These are phyloP conservation scores for Rhineura floridana DNA, from an alignment of 2,113 vertebrate genomes.

Conservation along the genomic window DNA sequence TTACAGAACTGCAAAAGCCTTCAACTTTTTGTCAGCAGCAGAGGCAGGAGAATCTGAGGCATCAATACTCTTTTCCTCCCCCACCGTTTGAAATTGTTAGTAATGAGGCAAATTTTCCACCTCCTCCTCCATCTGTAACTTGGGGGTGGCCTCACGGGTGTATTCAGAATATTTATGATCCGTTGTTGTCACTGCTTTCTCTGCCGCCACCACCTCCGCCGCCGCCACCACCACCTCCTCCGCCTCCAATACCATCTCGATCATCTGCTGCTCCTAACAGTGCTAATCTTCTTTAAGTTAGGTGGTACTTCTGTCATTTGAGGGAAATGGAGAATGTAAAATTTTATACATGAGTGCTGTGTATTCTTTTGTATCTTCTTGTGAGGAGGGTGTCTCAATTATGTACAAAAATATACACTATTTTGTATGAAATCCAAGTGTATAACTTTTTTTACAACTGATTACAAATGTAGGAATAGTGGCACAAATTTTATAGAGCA, in stretches of 20 bases:
- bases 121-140: neutral
- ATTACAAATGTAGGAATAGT: slow-evolving; percentile 15
- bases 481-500: slow-evolving; percentile 46
- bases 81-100: slow-evolving; percentile 48
- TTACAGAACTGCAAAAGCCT: slow-evolving; percentile 40
- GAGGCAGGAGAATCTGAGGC: slow-evolving; percentile 42
- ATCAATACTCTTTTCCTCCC: slow-evolving; percentile 64
- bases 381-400: neutral
- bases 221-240: neutral
- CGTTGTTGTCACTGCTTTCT: slow-evolving; percentile 43
- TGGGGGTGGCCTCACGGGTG: slow-evolving; percentile 61
- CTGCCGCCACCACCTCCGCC: slow-evolving; percentile 47
- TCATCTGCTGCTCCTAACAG: slow-evolving; percentile 43
- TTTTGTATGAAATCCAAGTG: neutral
- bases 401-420: neutral
- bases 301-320: slow-evolving; percentile 17
- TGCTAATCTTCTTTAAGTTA: slow-evolving; percentile 53
- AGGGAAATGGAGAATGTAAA: neutral
- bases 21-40: slow-evolving; percentile 48
- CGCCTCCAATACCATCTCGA: neutral
- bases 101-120: slow-evolving; percentile 7
- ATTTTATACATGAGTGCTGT: too few relatives aligned
- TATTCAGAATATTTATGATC: slow-evolving; percentile 37
- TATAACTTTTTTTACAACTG: neutral
- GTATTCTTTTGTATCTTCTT: neutral